Base-by-base conservation (phyloP, 1,140 invertebrate genomes). In the Cherax quadricarinatus region DNA sequence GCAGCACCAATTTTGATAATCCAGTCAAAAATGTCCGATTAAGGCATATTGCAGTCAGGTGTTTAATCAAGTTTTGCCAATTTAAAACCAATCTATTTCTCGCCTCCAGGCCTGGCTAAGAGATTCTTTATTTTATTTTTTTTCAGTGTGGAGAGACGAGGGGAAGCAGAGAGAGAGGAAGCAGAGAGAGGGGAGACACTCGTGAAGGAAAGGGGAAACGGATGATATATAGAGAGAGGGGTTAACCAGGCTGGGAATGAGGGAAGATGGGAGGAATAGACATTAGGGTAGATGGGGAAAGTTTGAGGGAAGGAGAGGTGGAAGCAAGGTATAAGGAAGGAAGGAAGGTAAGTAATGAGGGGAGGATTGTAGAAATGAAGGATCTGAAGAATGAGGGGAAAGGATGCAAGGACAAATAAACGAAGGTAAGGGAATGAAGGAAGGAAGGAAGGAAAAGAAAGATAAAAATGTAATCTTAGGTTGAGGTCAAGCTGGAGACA, bases 1-100 rank as follows among this genome's bases (percentile, higher is more conserved):
- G 70, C 7, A 1, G 21, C 7, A 75, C 70, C 70, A 75, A 75
- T 75, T 75, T 75, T 75, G 70, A 75, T 75, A 75, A 75, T n/a
- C n/a, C 30, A 30, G 70, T n/a, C 70, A 3, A 75, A 75, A 75
- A 75, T 75, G 70, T 75, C 30, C 70, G 70, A 75, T 75, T 75
- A 75, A 21, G 70, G 70, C 70, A 75, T 75, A 75, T 30, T 75
- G 70, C 70, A 75, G 24, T n/a, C n/a, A 7, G 24, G 70, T 75
- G 70, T 75, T 75, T 75, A 75, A 75, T 75, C 70, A 30, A 12
- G 3, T 75, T 75, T 75, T 30, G 24, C 70, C 70, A 75, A 75
- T 75, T 75, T 75, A 75, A 75, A 75, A 75, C 70, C 70, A 75
- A 75, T 75, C 70, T 75, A 21, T 5, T 16, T 12, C 21, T n/a